A percentile compares a stretch with the other conserved stretches of the same genome.
Evolutionary conservation across 2,113 vertebrate species (phyloP).

Genomic region (Recurvirostra avosetta): DNA sequence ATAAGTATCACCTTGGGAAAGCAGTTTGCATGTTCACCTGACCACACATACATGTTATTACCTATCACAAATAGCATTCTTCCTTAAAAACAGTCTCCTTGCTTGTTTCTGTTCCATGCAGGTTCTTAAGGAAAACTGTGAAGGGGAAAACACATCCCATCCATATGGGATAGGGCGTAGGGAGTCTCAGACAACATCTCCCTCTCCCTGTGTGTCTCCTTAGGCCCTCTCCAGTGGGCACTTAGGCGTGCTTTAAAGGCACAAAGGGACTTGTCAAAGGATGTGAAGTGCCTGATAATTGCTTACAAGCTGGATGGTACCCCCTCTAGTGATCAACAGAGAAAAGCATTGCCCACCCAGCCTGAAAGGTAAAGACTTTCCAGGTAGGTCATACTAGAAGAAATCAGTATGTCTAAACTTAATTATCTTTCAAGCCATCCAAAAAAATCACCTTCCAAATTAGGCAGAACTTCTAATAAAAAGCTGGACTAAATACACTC

Average conservation of each 20-base stretch:
- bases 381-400: background rate
- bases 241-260: background rate
- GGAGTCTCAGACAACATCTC: background rate
- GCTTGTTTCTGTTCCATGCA: background rate
- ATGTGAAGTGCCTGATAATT: background rate
- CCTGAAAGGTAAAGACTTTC: background rate
- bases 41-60: background rate
- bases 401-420: background rate
- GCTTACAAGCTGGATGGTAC: background rate
- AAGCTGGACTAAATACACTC: background rate
- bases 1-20: background rate
- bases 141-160: background rate
- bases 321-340: background rate
- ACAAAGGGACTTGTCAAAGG: background rate
- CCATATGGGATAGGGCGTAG: accelerated
- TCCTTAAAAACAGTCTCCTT: background rate
- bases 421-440: background rate
- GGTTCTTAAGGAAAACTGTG: background rate
- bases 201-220: background rate
- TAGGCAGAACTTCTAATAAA: background rate
- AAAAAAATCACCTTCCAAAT: background rate
- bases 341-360: background rate
- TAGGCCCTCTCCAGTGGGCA: background rate
- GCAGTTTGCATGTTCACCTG: background rate
- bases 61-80: background rate